These are phyloP conservation scores for Calephelis virginiensis DNA, from an alignment of 1,140 invertebrate genomes.

Conservation along the genomic window DNA sequence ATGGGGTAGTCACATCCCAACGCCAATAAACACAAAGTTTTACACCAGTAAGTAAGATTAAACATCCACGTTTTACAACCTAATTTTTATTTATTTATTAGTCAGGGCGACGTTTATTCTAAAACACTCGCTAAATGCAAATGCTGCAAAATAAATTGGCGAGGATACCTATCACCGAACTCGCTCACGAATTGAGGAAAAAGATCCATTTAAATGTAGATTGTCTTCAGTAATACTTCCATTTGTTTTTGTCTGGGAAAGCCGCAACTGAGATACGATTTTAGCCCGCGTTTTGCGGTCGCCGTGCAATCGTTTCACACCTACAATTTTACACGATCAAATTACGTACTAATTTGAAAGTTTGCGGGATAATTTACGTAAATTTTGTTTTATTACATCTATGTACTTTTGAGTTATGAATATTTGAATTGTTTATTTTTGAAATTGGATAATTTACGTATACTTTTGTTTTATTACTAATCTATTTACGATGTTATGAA, in stretches of 20 bases:
- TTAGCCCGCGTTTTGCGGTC: constrained; percentile 40
- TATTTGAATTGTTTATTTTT: too few species aligned
- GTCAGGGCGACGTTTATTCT: constrained; percentile 15
- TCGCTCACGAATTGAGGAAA: constrained; percentile 41
- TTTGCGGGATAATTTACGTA: too few species aligned
- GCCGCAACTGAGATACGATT: constrained; percentile 51
- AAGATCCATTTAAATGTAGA: constrained; percentile 53
- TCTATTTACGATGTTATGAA: too few species aligned
- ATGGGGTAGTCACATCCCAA: too few species aligned
- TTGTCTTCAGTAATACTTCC: constrained; percentile 70
- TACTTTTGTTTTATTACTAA: too few species aligned
- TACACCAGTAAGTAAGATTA: neutral
- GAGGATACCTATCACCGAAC: constrained; percentile 49
- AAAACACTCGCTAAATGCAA: constrained; percentile 32
- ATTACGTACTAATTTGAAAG: constrained; percentile 19
- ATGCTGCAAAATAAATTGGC: constrained; percentile 52
- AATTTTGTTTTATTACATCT: too few species aligned
- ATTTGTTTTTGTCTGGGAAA: constrained; percentile 67
- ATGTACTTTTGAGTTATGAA: too few species aligned
- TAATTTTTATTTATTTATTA: constrained; percentile 22
- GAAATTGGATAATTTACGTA: too few species aligned
- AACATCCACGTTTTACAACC: neutral
- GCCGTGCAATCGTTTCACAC: constrained; percentile 16
- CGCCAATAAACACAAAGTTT: too few species aligned
- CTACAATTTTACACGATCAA: constrained; percentile 9